Evolutionary conservation across 2,888 invertebrate species (phyloP).

Genomic region (Tachina fera): DNA sequence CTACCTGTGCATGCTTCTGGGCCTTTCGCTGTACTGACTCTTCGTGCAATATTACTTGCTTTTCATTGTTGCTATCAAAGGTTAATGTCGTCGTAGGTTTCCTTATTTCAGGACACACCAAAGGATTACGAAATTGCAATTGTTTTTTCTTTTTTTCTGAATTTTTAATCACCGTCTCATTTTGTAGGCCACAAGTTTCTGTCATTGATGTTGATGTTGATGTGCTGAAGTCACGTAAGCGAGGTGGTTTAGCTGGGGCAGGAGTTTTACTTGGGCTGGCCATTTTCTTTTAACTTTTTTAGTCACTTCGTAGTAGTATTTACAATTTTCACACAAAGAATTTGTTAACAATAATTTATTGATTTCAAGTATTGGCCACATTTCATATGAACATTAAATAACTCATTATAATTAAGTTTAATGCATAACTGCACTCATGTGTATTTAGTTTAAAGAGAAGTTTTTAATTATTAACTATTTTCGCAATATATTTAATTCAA

Average conservation of each 20-base stretch:
- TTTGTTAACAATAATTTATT: slow-evolving; percentile 50
- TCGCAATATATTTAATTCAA: not conserved
- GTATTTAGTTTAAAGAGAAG: slow-evolving; percentile 10
- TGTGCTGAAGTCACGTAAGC: slow-evolving; percentile 51
- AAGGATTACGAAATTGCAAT: slow-evolving; percentile 79
- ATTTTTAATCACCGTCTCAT: slow-evolving; percentile 1
- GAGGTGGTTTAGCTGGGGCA: slow-evolving; percentile 69
- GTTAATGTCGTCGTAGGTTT: slow-evolving; percentile 53
- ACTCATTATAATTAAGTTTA: slow-evolving; percentile 51
- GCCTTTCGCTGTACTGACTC: slow-evolving; percentile 44
- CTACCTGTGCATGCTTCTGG: not conserved
- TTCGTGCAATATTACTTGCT: slow-evolving; percentile 47
- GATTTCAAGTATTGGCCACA: slow-evolving; percentile 53
- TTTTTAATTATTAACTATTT: not conserved
- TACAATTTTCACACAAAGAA: slow-evolving; percentile 46
- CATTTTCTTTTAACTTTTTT: slow-evolving; percentile 64
- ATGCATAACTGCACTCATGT: not conserved
- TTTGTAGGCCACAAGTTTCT: slow-evolving; percentile 42
- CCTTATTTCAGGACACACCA: slow-evolving; percentile 70
- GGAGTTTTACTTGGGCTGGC: slow-evolving; percentile 1
- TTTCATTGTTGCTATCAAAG: slow-evolving; percentile 51
- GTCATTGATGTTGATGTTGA: slow-evolving; percentile 30
- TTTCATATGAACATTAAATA: slow-evolving; percentile 40
- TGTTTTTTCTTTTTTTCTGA: slow-evolving; percentile 75
- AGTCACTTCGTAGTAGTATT: slow-evolving; percentile 59